phyloP scores from a whole-genome alignment of 2,113 vertebrate species.

The Paraplagusia blochii region DNA sequence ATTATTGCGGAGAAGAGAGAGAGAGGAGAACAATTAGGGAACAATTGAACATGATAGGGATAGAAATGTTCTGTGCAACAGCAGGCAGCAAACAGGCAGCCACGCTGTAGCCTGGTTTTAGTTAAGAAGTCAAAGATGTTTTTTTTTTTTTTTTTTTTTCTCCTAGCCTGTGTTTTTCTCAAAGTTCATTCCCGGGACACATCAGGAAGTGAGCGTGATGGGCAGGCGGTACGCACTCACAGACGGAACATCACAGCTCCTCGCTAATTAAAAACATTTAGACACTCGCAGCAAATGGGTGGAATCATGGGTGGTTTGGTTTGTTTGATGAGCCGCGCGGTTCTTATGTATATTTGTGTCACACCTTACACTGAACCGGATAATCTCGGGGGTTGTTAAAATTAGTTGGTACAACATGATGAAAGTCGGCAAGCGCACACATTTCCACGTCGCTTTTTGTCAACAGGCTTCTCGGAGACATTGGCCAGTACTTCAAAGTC shows the following conservation, averaged over 20 bases:
- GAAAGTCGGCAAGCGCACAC: constrained; percentile 7
- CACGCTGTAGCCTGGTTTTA: constrained; percentile 55
- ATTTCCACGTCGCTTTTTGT: neutral
- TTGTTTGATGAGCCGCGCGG: constrained; percentile 47
- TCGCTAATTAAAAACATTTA: constrained; percentile 78
- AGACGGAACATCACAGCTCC: constrained; percentile 60
- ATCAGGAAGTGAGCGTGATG: constrained; percentile 63
- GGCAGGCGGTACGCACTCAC: constrained; percentile 63
- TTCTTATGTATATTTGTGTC: constrained; percentile 41
- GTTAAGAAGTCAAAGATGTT: constrained; percentile 60
- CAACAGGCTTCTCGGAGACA: too few species aligned
- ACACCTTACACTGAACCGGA: constrained; percentile 43
- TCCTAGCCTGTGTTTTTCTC: constrained; percentile 44
- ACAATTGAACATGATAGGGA: constrained; percentile 65
- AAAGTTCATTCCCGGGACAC: constrained; percentile 72
- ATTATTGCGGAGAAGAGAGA: constrained; percentile 61
- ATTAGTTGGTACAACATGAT: neutral
- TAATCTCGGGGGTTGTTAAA: constrained; percentile 10
- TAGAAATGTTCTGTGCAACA: constrained; percentile 52
- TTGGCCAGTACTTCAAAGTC: too few species aligned
- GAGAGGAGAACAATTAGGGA: constrained; percentile 67
- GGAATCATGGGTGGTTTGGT: constrained; percentile 60
- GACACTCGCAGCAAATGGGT: constrained; percentile 62
- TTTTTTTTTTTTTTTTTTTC: constrained; percentile 28
- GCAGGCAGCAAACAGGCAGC: constrained; percentile 49